Evolutionary conservation across 2,888 invertebrate species (phyloP), one percentile per base, ranked within the genome.

Genomic region (Strigamia crassipes): DNA sequence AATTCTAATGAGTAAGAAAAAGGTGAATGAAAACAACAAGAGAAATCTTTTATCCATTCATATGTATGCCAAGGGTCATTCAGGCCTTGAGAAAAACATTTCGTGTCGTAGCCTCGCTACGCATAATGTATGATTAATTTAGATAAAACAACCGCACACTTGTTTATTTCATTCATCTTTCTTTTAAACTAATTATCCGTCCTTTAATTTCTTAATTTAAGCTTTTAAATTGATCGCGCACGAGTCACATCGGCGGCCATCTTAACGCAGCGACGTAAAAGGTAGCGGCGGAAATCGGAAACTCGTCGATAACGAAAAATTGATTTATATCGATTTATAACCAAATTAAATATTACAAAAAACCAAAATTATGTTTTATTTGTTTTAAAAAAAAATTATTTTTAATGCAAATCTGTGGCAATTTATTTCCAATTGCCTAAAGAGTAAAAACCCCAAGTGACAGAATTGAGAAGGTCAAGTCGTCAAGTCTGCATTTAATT

Each of bases 11-110:
- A 21, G 21, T n/a, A 21, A n/a, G 61, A 66, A 66, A 66, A 66
- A 66, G 61, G 61, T 66, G 61, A 66, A 66, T 66, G 61, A 66
- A 66, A 66, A 66, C 61, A 66, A 66, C 61, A 66, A 66, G 21
- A 23, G 61, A 66, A 21, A 18, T 66, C 21, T 66, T 23, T 66
- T 66, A 66, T n/a, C 21, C 61, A 66, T 66, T 66, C 61, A 66
- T 66, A 66, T 66, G 61, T 66, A 66, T 66, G 61, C 61, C 61
- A 66, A 66, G 61, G 61, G 61, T 66, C 61, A 66, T 12, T 66
- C 23, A 21, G 61, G 61, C 61, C 61, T 66, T 66, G 61, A 66
- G 61, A 23, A 12, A 18, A 12, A 18, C 61, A 66, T 66, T 66
- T 66, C n/a, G 18, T 23, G 23, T 66, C 61, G 21, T 61, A 61